These are phyloP conservation scores for Ericerus pela DNA, from an alignment of 1,140 invertebrate species.

Conservation along the genomic window DNA sequence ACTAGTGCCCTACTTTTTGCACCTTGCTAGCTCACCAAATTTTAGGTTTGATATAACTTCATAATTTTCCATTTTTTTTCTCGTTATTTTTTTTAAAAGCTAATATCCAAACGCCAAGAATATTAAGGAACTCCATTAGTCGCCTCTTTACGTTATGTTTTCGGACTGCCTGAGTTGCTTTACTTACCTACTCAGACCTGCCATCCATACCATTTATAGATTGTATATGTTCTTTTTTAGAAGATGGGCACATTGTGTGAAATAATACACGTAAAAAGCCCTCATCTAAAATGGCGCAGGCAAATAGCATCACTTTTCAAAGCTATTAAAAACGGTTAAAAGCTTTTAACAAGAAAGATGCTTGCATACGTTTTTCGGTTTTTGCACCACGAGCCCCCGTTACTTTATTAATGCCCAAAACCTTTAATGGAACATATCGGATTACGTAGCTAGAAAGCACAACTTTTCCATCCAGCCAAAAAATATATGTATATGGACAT, in stretches of 20 bases:
- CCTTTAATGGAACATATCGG: constrained; percentile 9
- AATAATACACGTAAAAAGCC: constrained; percentile 10
- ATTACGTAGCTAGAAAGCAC: too few relatives aligned
- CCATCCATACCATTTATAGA: too few relatives aligned
- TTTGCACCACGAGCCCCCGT: not conserved
- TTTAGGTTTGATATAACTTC: too few relatives aligned
- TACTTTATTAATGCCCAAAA: constrained; percentile 9
- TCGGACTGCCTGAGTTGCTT: not conserved
- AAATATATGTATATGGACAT: constrained; percentile 9
- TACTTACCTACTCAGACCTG: too few relatives aligned
- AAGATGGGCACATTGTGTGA: not conserved
- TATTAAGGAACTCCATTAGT: constrained; percentile 9
- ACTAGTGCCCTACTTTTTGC: too few relatives aligned
- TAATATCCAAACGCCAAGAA: constrained; percentile 6
- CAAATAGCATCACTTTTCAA: constrained; percentile 12
- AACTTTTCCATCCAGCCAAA: too few relatives aligned
- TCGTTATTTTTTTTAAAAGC: too few relatives aligned
- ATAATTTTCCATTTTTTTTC: too few relatives aligned
- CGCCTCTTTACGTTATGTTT: not conserved
- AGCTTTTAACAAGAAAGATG: constrained; percentile 10
- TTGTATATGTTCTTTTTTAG: too few relatives aligned
- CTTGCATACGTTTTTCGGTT: constrained; percentile 3
- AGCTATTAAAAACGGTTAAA: constrained; percentile 7
- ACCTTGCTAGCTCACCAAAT: too few relatives aligned
- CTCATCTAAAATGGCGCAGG: constrained; percentile 8